Percentiles rank a stretch among this genome's conserved stretches.
phyloP scores from a whole-genome alignment of 2,888 invertebrate species.

The Tiliacea aurago region DNA sequence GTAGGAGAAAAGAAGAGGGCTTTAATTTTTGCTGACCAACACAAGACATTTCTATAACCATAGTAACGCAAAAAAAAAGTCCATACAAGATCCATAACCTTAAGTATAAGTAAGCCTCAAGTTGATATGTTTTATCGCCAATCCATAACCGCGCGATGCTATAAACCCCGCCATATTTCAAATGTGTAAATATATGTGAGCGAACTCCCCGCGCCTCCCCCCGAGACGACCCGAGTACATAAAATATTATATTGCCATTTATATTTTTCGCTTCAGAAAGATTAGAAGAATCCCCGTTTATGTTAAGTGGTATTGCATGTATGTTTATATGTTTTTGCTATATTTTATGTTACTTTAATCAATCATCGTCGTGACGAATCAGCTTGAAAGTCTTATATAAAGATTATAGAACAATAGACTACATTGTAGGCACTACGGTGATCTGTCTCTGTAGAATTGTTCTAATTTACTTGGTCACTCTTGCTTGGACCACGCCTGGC shows the following conservation, averaged over 20 bases:
- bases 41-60: neutral
- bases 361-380: slow-evolving; percentile 15
- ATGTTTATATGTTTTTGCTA: slow-evolving; percentile 28
- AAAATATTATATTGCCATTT: slow-evolving; percentile 84
- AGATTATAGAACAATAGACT: neutral
- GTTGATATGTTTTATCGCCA: slow-evolving; percentile 82
- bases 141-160: slow-evolving; percentile 84
- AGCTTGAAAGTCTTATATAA: neutral
- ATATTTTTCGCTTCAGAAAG: slow-evolving; percentile 73
- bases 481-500: neutral
- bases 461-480: neutral
- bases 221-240: slow-evolving; percentile 70
- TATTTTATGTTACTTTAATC: slow-evolving; percentile 27
- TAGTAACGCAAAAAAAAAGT: slow-evolving; percentile 18
- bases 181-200: slow-evolving; percentile 86
- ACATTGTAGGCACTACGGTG: neutral
- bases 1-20: neutral
- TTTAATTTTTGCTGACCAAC: neutral
- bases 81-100: slow-evolving; percentile 25
- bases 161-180: slow-evolving; percentile 85
- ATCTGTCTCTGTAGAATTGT: neutral
- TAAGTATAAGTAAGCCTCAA: slow-evolving; percentile 61
- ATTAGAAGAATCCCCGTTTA: slow-evolving; percentile 70
- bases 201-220: slow-evolving; percentile 61
- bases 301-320: slow-evolving; percentile 67